These are phyloP conservation scores for Chloropsis hardwickii DNA, from an alignment of 2,113 vertebrate species.

Conservation along the genomic window DNA sequence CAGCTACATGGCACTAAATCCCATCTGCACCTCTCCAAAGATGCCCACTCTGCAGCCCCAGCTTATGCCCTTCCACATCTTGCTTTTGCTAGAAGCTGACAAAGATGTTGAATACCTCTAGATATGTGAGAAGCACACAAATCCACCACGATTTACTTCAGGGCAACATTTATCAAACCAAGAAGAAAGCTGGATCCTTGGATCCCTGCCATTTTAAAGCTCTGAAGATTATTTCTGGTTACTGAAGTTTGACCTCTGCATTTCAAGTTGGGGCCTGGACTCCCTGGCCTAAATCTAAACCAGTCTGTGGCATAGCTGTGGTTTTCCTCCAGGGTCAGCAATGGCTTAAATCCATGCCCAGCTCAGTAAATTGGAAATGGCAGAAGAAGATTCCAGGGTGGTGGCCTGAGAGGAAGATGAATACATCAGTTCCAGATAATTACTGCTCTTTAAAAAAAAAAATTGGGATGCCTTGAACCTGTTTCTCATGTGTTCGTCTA, in stretches of 20 bases:
- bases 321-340: constrained; percentile 49
- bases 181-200: constrained; percentile 9
- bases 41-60: background rate
- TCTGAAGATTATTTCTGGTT: constrained; percentile 44
- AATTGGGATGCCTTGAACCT: background rate
- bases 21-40: background rate
- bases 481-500: background rate
- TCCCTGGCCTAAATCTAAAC: constrained; percentile 49
- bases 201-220: constrained; percentile 20
- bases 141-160: background rate
- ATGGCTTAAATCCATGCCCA: constrained; percentile 48
- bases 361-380: constrained; percentile 51
- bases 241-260: constrained; percentile 28
- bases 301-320: background rate
- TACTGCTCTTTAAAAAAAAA: background rate
- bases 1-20: background rate
- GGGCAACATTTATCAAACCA: background rate
- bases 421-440: constrained; percentile 37
- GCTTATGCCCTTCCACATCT: too few species aligned
- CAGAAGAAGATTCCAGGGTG: constrained; percentile 31
- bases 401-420: constrained; percentile 2
- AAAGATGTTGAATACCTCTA: background rate
- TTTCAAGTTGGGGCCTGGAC: constrained; percentile 8
- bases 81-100: background rate
- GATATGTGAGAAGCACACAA: background rate